Evolutionary conservation across 2,113 vertebrate species (phyloP).

Genomic region (Merops nubicus): DNA sequence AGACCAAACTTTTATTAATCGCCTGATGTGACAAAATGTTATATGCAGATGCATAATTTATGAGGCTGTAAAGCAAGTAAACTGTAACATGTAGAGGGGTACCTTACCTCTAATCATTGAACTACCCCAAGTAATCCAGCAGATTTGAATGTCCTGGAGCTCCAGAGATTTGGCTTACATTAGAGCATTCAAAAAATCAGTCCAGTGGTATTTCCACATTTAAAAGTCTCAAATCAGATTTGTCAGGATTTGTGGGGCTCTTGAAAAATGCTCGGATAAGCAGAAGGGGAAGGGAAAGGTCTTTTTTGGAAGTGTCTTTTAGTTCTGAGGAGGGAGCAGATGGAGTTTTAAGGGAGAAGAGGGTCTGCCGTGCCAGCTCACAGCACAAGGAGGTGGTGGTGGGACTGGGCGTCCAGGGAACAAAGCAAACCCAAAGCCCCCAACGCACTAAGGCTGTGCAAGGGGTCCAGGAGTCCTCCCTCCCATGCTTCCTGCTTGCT

Average conservation of each 20-base stretch:
- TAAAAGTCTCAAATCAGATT: neutral
- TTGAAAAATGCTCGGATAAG: neutral
- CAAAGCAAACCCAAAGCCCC: fast-evolving
- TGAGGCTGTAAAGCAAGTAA: neutral
- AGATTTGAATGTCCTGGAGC: neutral
- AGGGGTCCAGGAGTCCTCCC: neutral
- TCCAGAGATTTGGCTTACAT: neutral
- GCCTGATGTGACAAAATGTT: neutral
- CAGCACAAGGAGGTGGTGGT: neutral
- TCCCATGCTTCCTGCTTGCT: neutral
- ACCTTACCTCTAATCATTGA: neutral
- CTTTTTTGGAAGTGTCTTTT: neutral
- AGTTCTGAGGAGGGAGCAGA: neutral
- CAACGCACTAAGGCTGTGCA: fast-evolving
- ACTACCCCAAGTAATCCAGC: neutral
- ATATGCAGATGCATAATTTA: neutral
- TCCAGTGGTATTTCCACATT: neutral
- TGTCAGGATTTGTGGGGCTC: neutral
- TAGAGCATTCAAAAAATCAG: neutral
- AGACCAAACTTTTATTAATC: neutral
- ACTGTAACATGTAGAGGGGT: neutral
- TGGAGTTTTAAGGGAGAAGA: neutral
- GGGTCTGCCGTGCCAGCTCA: neutral
- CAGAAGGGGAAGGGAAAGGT: neutral
- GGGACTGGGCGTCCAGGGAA: fast-evolving